A percentile compares a stretch with the other conserved stretches of the same genome.
Evolutionary conservation across 2,113 vertebrate species (phyloP).

Genomic region (Scomber japonicus): DNA sequence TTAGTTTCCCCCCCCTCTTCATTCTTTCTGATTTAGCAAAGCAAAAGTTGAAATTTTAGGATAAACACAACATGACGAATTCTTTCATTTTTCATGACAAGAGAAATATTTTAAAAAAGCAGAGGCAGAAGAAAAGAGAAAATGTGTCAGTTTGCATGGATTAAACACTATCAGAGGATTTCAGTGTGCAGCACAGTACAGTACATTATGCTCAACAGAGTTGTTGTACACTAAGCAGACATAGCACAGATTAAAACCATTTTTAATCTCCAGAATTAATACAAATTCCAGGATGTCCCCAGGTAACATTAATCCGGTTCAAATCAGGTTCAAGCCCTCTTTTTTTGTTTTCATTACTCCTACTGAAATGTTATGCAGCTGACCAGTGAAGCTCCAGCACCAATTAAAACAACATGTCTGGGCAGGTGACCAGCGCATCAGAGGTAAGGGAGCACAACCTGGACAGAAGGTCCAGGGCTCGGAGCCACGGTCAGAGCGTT

Average conservation of each 20-base stretch:
- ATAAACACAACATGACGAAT: neutral
- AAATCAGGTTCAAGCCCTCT: slow-evolving; percentile 3
- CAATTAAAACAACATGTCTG: slow-evolving; percentile 52
- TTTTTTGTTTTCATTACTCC: neutral
- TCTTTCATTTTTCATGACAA: neutral
- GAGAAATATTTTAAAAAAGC: neutral
- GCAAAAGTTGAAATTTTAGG: neutral
- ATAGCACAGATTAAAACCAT: neutral
- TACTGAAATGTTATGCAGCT: slow-evolving; percentile 8
- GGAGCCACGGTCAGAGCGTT: slow-evolving; percentile 59
- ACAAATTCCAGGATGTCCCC: neutral
- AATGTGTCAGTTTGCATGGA: slow-evolving; percentile 4
- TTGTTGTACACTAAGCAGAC: neutral
- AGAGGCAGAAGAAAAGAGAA: neutral
- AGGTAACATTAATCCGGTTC: slow-evolving; percentile 3
- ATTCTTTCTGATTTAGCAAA: slow-evolving; percentile 15
- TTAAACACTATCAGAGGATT: slow-evolving; percentile 14
- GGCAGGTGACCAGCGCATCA: slow-evolving; percentile 42
- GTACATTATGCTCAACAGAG: neutral
- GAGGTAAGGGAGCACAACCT: slow-evolving; percentile 60
- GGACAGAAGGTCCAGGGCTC: slow-evolving; percentile 70
- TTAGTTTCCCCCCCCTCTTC: neutral
- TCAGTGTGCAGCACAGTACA: slow-evolving; percentile 6
- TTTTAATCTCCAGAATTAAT: neutral
- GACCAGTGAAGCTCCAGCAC: slow-evolving; percentile 48